Conservation (phyloP, 1,140 invertebrate genomes). For the Anthonomus grandis region DNA sequence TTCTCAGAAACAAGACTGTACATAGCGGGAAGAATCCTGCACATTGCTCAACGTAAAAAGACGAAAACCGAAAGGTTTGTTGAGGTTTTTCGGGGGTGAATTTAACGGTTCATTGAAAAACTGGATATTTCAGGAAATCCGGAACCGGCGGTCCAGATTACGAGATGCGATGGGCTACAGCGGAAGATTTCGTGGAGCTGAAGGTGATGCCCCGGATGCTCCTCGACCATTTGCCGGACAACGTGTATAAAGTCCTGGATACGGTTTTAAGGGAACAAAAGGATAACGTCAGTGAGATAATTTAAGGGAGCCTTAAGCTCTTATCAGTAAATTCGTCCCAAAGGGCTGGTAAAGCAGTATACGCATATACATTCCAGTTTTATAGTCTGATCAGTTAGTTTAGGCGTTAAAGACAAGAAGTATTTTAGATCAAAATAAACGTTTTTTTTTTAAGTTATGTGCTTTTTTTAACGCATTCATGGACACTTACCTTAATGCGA, state of each 20-base stretch:
- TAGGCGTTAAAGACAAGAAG: too few relatives aligned
- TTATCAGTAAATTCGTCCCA: neutral
- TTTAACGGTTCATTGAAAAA: conserved; percentile 8
- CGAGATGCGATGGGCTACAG: conserved; percentile 71
- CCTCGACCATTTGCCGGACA: conserved; percentile 70
- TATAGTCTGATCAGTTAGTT: too few relatives aligned
- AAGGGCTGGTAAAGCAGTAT: too few relatives aligned
- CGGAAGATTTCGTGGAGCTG: conserved; percentile 72
- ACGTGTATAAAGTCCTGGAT: conserved; percentile 63
- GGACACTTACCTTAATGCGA: too few relatives aligned
- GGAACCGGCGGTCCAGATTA: conserved; percentile 59
- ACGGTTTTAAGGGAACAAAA: conserved; percentile 57
- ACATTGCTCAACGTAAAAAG: conserved; percentile 65
- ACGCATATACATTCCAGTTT: too few relatives aligned
- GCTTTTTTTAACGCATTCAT: too few relatives aligned
- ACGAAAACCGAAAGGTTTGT: conserved; percentile 61
- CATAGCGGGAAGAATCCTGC: conserved; percentile 68
- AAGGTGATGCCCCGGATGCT: conserved; percentile 74
- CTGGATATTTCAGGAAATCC: conserved; percentile 53
- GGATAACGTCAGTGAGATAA: conserved; percentile 37
- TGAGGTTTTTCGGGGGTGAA: neutral
- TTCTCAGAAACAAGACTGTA: conserved; percentile 67
- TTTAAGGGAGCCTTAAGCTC: conserved; percentile 13
- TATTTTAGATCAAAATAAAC: too few relatives aligned
- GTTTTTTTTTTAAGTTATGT: too few relatives aligned